Percentiles rank a stretch among this genome's conserved stretches.
Evolutionary conservation across 2,113 vertebrate species (phyloP).

Genomic region (Etia nguti): DNA sequence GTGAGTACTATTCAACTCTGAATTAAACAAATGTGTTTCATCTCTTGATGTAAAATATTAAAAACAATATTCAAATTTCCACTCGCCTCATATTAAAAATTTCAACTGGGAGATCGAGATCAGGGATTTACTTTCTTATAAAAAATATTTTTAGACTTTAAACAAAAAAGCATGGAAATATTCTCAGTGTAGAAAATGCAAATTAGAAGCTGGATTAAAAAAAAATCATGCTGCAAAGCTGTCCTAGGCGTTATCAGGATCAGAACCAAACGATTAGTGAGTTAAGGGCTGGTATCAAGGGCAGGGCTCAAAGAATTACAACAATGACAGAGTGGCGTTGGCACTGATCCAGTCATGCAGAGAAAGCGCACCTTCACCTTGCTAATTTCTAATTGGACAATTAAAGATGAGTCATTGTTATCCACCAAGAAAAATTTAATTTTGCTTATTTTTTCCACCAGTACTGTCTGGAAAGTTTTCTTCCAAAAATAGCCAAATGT

Average conservation of each 20-base stretch:
- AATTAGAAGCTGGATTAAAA: neutral
- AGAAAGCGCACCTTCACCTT: neutral
- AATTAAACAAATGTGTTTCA: neutral
- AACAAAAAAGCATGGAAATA: neutral
- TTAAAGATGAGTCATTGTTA: neutral
- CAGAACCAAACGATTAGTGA: neutral
- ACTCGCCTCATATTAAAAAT: neutral
- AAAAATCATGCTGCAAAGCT: neutral
- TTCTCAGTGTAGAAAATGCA: neutral
- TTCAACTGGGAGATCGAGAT: neutral
- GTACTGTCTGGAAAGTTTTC: neutral
- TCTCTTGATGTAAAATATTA: neutral
- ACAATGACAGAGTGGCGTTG: neutral
- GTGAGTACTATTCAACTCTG: neutral
- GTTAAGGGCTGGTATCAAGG: neutral
- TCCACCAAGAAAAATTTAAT: neutral
- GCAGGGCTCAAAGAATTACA: neutral
- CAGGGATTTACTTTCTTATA: neutral
- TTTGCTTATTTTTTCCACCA: neutral
- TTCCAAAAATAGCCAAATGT: neutral
- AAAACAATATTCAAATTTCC: conserved; percentile 27
- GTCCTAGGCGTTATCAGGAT: neutral
- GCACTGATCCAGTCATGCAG: neutral
- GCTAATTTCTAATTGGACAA: neutral
- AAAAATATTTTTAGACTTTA: neutral